phyloP scores from a whole-genome alignment of 2,113 vertebrate species.

The Pipa parva region DNA sequence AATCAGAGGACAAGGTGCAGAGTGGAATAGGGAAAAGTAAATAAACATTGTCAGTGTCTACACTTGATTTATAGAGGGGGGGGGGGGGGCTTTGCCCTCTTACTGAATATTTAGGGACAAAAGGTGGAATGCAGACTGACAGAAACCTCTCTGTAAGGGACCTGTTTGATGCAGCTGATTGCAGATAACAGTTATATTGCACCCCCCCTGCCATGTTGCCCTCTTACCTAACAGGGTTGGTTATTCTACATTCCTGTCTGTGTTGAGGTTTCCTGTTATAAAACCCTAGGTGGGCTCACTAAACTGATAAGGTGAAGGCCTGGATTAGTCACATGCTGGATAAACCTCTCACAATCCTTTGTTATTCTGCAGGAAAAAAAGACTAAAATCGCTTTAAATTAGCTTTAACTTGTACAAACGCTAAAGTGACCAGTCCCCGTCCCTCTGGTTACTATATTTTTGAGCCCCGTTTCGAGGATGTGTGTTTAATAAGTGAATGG shows the following conservation, averaged over 20 bases:
- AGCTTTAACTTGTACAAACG: too few species aligned
- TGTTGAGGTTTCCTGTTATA: constrained; percentile 19
- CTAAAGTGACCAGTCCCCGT: too few species aligned
- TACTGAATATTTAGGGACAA: background rate
- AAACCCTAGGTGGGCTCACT: constrained; percentile 18
- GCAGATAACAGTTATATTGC: background rate
- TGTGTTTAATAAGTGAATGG: too few species aligned
- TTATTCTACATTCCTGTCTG: background rate
- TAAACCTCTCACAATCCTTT: background rate
- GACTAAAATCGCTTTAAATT: too few species aligned
- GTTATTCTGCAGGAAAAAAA: too few species aligned
- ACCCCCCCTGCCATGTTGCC: background rate
- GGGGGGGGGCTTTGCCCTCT: background rate
- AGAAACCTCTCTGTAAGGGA: background rate
- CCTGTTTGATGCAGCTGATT: background rate
- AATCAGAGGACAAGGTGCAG: background rate
- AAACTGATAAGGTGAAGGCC: constrained; percentile 1
- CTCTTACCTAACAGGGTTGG: background rate
- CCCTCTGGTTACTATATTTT: too few species aligned
- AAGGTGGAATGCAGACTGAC: constrained; percentile 1
- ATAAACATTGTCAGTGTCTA: background rate
- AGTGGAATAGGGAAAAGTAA: background rate
- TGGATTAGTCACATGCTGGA: background rate
- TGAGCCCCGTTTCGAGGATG: too few species aligned
- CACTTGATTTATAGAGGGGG: constrained; percentile 1